Evolutionary conservation across 2,888 invertebrate species (phyloP).

Genomic region (Lacanobia wlatinum): DNA sequence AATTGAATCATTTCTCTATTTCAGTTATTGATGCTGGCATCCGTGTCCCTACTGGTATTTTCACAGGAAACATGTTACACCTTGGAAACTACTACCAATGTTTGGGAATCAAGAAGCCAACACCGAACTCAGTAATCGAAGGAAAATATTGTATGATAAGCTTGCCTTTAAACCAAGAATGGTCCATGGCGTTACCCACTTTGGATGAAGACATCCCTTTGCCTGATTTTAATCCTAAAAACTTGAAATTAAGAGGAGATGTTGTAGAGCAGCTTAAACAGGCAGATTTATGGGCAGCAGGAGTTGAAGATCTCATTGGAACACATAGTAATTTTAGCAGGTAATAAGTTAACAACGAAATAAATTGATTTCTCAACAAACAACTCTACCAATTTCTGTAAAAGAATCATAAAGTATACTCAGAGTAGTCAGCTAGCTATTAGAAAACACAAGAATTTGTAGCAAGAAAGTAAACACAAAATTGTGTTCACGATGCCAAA

Average conservation of each 20-base stretch:
- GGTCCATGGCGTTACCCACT: conserved; percentile 64
- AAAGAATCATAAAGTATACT: too few species aligned
- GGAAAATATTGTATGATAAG: conserved; percentile 81
- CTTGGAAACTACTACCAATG: conserved; percentile 80
- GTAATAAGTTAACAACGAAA: neutral
- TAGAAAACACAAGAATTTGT: too few species aligned
- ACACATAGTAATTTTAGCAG: conserved; percentile 4
- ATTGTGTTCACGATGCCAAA: too few species aligned
- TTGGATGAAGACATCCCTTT: conserved; percentile 55
- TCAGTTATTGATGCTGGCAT: conserved; percentile 78
- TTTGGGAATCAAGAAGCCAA: conserved; percentile 70
- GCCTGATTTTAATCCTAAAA: conserved; percentile 47
- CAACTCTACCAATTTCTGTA: too few species aligned
- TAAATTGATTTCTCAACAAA: too few species aligned
- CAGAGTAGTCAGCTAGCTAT: too few species aligned
- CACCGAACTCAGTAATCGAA: conserved; percentile 68
- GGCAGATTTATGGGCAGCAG: conserved; percentile 27
- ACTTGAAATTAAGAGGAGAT: conserved; percentile 38
- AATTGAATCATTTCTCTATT: too few species aligned
- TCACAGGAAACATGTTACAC: conserved; percentile 73
- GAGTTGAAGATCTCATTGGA: conserved; percentile 10
- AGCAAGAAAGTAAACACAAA: too few species aligned
- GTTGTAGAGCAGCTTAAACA: conserved; percentile 18
- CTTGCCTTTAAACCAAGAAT: conserved; percentile 70
- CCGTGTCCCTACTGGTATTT: conserved; percentile 77